Percentiles rank a stretch among this genome's conserved stretches.
phyloP scores from a whole-genome alignment of 2,888 invertebrate genomes.

The Trimorus sp. region DNA sequence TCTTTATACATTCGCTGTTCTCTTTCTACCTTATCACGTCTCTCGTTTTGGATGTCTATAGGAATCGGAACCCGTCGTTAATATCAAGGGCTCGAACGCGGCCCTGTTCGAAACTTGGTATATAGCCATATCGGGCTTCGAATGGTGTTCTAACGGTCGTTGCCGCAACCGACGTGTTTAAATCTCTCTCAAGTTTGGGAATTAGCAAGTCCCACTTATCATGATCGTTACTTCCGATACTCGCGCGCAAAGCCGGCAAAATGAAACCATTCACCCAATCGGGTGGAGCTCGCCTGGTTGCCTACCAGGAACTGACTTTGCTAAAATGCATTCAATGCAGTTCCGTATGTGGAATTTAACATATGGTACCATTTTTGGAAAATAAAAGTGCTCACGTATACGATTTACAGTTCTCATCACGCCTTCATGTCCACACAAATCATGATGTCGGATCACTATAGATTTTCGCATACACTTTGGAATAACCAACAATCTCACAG shows the following conservation, averaged over 20 bases:
- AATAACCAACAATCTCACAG: not conserved
- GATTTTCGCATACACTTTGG: not conserved
- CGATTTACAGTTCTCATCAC: constrained; percentile 51
- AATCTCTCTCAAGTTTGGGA: not conserved
- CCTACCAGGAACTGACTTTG: not conserved
- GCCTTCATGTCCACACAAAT: constrained; percentile 63
- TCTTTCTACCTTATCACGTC: constrained; percentile 29
- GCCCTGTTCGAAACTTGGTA: constrained; percentile 18
- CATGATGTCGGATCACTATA: constrained; percentile 53
- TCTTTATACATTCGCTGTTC: constrained; percentile 33
- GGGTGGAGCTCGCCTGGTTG: constrained; percentile 41
- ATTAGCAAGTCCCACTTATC: constrained; percentile 22
- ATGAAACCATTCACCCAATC: constrained; percentile 49
- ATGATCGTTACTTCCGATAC: not conserved
- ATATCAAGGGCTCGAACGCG: constrained; percentile 14
- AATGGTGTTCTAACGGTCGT: constrained; percentile 43
- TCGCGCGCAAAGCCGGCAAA: constrained; percentile 37
- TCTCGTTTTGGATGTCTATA: constrained; percentile 17
- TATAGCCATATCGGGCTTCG: constrained; percentile 39
- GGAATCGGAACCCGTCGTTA: constrained; percentile 33
- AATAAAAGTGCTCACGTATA: constrained; percentile 61
- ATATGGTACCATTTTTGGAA: constrained; percentile 60
- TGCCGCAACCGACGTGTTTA: constrained; percentile 24
- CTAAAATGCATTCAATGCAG: constrained; percentile 60
- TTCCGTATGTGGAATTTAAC: constrained; percentile 51